A percentile compares a stretch with the other conserved stretches of the same genome.
Evolutionary conservation across 2,797 vertebrate genomes (phyloP).

Genomic region (Cetoscarus ocellatus): DNA sequence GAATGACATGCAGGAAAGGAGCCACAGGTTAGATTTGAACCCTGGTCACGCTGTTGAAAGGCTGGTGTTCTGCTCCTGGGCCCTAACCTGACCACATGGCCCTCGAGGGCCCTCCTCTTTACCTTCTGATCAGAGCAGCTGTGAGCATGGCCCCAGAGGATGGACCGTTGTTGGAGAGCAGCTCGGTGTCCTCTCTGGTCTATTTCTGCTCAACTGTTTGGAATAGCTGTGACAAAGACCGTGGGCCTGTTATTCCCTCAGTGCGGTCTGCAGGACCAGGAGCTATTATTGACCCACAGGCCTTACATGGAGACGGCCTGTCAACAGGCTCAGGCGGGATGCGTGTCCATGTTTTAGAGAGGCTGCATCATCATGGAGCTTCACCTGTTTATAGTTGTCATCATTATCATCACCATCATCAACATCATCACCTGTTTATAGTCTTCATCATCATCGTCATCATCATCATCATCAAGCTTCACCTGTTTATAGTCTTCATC

Average conservation of each 20-base stretch:
- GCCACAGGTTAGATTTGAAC: too few species aligned
- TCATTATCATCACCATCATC: neutral
- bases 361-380: slow-evolving; percentile 37
- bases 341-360: slow-evolving; percentile 68
- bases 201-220: slow-evolving; percentile 71
- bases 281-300: slow-evolving; percentile 69
- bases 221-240: slow-evolving; percentile 67
- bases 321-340: slow-evolving; percentile 61
- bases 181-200: slow-evolving; percentile 31
- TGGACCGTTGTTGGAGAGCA: neutral
- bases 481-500: too few species aligned
- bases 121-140: neutral
- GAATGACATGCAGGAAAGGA: too few species aligned
- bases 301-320: slow-evolving; percentile 69
- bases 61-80: too few species aligned
- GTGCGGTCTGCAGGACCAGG: slow-evolving; percentile 55
- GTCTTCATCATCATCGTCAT: too few species aligned
- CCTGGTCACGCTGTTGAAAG: too few species aligned
- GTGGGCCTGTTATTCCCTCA: slow-evolving; percentile 52
- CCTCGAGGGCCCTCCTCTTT: too few species aligned
- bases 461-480: slow-evolving; percentile 4
- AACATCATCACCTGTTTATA: too few species aligned
- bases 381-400: slow-evolving; percentile 31
- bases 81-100: too few species aligned
- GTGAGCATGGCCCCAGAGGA: neutral